Evolutionary conservation across 2,888 invertebrate genomes (phyloP).

Genomic region (Nephrotoma appendiculata): DNA sequence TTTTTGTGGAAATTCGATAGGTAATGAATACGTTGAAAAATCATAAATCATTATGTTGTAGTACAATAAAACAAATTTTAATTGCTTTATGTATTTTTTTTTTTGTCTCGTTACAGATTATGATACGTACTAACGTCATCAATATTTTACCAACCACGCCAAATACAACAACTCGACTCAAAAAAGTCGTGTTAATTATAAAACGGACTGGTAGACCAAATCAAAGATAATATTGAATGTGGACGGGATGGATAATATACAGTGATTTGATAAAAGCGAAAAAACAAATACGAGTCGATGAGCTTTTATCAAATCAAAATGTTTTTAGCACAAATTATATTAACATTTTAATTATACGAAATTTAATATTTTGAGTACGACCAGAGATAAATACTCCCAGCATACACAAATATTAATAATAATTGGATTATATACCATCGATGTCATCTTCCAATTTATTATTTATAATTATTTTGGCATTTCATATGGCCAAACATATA

Average conservation of each 20-base stretch:
- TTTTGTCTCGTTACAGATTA: background rate
- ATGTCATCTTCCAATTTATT: conserved; percentile 4
- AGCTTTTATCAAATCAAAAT: background rate
- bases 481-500: conserved; percentile 1
- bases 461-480: background rate
- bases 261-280: background rate
- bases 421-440: background rate
- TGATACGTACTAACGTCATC: background rate
- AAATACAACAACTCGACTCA: background rate
- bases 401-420: background rate
- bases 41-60: background rate
- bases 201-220: background rate
- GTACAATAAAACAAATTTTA: background rate
- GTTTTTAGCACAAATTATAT: background rate
- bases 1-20: background rate
- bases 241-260: background rate
- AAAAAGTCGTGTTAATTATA: background rate
- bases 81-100: background rate
- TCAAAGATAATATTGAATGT: background rate
- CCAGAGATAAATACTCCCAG: background rate
- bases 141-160: background rate
- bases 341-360: background rate
- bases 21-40: background rate
- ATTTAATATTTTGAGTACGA: background rate
- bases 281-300: background rate